These are phyloP conservation scores for Whitmania pigra DNA, from an alignment of 1,140 invertebrate species.

Conservation along the genomic window DNA sequence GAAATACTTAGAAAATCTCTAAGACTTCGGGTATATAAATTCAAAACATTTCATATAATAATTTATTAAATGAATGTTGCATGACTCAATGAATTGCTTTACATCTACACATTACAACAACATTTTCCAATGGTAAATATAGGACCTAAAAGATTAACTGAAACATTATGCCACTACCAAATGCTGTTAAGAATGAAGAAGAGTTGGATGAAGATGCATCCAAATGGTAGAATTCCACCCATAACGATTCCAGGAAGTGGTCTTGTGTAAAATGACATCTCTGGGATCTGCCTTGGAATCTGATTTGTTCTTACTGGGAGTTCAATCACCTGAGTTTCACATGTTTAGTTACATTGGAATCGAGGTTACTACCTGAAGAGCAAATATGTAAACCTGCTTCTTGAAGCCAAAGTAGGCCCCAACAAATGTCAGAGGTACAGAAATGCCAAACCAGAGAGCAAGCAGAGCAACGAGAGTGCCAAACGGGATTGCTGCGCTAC, in stretches of 20 bases:
- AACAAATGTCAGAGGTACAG: constrained; percentile 89
- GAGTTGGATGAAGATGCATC: constrained; percentile 97
- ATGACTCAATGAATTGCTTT: too few species aligned
- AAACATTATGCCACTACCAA: constrained; percentile 52
- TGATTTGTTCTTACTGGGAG: constrained; percentile 96
- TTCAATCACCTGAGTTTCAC: constrained; percentile 60
- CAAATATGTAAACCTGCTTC: constrained; percentile 56
- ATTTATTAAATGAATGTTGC: too few species aligned
- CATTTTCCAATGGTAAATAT: too few species aligned
- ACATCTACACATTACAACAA: too few species aligned
- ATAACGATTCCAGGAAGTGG: constrained; percentile 72
- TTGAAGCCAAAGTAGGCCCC: constrained; percentile 97
- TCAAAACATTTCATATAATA: too few species aligned
- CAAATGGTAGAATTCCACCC: constrained; percentile 95
- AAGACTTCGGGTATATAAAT: too few species aligned
- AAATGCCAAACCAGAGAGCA: constrained; percentile 94
- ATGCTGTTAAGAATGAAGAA: constrained; percentile 98
- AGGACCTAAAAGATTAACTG: not conserved
- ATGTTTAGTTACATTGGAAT: not conserved
- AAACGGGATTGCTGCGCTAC: constrained; percentile 90
- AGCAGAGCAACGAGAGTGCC: constrained; percentile 90
- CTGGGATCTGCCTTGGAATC: constrained; percentile 93
- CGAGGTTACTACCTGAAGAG: not conserved
- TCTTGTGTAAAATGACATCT: constrained; percentile 91
- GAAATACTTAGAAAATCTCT: not conserved